phyloP scores from a whole-genome alignment of 2,113 vertebrate species.

The Prunella fulvescens region DNA sequence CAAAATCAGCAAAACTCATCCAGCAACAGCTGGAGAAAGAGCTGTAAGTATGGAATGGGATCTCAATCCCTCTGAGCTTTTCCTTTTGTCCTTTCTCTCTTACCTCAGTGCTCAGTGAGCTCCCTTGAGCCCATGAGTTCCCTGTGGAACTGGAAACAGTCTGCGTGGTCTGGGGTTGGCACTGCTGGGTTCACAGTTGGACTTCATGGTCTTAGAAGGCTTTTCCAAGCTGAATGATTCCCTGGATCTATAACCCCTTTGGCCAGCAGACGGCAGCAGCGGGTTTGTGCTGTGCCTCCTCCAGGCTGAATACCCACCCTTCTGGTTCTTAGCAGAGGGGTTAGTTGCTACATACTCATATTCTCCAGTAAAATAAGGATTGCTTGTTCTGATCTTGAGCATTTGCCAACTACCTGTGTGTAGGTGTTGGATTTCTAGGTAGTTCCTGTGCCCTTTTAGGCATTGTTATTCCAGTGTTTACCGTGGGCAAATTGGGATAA shows the following conservation, averaged over 20 bases:
- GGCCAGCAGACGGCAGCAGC: constrained; percentile 10
- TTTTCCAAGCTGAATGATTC: not conserved
- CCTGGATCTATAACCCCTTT: not conserved
- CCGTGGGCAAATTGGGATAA: not conserved
- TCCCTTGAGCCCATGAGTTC: not conserved
- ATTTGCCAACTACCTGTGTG: not conserved
- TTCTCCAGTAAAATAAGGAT: not conserved
- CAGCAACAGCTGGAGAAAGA: constrained; percentile 96
- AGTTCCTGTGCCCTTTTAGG: not conserved
- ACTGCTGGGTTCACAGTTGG: not conserved
- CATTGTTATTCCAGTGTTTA: not conserved
- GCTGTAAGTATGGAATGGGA: constrained; percentile 79
- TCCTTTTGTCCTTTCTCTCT: not conserved
- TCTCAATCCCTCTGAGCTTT: not conserved
- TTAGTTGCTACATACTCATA: not conserved
- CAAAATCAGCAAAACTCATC: constrained; percentile 94
- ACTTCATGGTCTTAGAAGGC: not conserved
- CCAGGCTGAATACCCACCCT: not conserved
- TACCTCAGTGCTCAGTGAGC: not conserved
- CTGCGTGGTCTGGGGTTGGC: not conserved
- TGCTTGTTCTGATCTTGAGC: not conserved
- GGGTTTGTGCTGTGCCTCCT: not conserved
- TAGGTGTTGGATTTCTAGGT: not conserved
- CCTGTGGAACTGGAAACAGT: not conserved
- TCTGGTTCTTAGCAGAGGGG: not conserved